Evolutionary conservation across 2,113 vertebrate genomes (phyloP).

Genomic region (Saccopteryx leptura): DNA sequence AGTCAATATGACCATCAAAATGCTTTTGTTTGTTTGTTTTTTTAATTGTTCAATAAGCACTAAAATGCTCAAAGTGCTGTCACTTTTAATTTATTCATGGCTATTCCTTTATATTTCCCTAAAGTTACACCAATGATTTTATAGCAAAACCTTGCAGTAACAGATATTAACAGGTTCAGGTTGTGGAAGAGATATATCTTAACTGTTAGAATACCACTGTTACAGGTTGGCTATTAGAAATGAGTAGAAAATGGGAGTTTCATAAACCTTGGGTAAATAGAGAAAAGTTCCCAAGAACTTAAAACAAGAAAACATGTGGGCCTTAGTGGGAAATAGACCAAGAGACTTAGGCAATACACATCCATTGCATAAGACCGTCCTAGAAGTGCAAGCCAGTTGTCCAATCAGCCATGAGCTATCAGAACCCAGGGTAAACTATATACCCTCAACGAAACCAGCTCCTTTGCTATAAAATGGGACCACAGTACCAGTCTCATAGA

Average conservation of each 20-base stretch:
- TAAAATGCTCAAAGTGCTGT: not conserved
- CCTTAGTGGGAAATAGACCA: not conserved
- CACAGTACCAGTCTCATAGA: not conserved
- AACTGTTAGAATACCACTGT: not conserved
- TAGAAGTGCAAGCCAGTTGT: not conserved
- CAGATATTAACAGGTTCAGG: not conserved
- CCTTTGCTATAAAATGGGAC: not conserved
- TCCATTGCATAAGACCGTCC: fast-evolving
- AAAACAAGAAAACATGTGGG: not conserved
- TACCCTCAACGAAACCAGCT: not conserved
- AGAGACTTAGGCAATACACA: not conserved
- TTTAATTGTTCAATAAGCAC: not conserved
- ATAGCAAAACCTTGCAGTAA: not conserved
- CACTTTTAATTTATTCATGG: not conserved
- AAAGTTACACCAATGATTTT: not conserved
- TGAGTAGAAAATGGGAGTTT: not conserved
- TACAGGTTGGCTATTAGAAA: not conserved
- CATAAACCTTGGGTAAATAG: not conserved
- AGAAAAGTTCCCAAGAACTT: not conserved
- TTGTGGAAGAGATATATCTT: not conserved
- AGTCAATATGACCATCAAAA: not conserved
- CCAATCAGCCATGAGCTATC: not conserved
- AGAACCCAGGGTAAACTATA: fast-evolving
- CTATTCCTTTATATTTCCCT: not conserved
- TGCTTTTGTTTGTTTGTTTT: not conserved